A percentile compares a stretch with the other conserved stretches of the same genome.
phyloP scores from a whole-genome alignment of 2,797 vertebrate species.

The Syndactyla subalaris region DNA sequence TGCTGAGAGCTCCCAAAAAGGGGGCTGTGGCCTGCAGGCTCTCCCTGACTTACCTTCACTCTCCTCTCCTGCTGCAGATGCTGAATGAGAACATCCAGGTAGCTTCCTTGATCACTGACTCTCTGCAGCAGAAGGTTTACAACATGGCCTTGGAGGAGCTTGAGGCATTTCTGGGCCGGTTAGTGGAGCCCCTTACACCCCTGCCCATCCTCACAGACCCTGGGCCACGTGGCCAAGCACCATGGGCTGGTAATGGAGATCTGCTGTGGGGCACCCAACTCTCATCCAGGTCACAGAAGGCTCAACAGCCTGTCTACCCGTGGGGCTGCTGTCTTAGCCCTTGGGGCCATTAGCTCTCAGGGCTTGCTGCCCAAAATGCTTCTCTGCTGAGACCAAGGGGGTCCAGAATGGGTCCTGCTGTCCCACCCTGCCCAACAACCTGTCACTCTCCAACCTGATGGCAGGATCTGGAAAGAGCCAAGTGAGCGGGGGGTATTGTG shows the following conservation, averaged over 20 bases:
- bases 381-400: not conserved
- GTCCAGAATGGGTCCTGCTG: not conserved
- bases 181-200: not conserved
- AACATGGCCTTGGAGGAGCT: slow-evolving; percentile 91
- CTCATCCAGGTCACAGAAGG: not conserved
- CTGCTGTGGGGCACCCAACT: not conserved
- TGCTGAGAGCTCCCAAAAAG: not conserved
- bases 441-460: not conserved
- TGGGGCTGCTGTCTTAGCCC: not conserved
- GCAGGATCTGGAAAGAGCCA: not conserved
- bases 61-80: slow-evolving; percentile 81
- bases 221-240: not conserved
- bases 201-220: not conserved
- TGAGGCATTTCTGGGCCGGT: slow-evolving; percentile 90
- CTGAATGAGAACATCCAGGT: slow-evolving; percentile 91
- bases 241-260: not conserved
- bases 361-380: not conserved
- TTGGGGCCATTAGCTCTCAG: not conserved
- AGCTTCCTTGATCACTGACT: slow-evolving; percentile 84
- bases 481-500: not conserved
- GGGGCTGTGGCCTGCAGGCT: not conserved
- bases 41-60: not conserved
- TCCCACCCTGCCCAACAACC: not conserved
- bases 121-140: slow-evolving; percentile 86
- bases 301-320: not conserved